A percentile compares a stretch with the other conserved stretches of the same genome.
Evolutionary conservation across 2,113 vertebrate species (phyloP).

Genomic region (Alexandromys fortis): DNA sequence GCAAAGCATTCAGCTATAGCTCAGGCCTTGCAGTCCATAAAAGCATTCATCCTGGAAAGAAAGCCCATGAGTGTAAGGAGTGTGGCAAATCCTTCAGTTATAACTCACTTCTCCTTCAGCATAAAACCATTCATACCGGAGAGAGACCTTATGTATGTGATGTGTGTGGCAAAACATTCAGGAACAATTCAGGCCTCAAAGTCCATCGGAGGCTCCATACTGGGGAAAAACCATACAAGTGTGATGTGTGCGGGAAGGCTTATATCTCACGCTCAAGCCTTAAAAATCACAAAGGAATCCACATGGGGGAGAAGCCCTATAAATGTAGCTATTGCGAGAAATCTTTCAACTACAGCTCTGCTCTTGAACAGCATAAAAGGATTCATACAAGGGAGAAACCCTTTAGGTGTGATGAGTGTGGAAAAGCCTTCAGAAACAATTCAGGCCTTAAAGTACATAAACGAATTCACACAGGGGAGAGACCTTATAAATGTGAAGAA

Average conservation of each 20-base stretch:
- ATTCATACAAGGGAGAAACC: slow-evolving; percentile 82
- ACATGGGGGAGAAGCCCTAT: slow-evolving; percentile 81
- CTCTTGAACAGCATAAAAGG: slow-evolving; percentile 81
- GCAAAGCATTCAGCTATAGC: slow-evolving; percentile 84
- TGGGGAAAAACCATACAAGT: slow-evolving; percentile 83
- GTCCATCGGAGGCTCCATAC: slow-evolving; percentile 82
- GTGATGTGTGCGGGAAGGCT: slow-evolving; percentile 81
- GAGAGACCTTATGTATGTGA: slow-evolving; percentile 80
- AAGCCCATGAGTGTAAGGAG: slow-evolving; percentile 80
- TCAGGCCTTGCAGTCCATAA: slow-evolving; percentile 84
- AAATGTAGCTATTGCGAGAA: slow-evolving; percentile 82
- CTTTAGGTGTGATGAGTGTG: slow-evolving; percentile 82
- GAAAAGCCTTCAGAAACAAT: slow-evolving; percentile 83
- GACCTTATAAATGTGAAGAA: slow-evolving; percentile 83
- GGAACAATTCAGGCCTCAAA: slow-evolving; percentile 80
- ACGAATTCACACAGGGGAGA: slow-evolving; percentile 83
- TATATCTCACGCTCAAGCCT: slow-evolving; percentile 83
- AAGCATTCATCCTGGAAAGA: slow-evolving; percentile 82
- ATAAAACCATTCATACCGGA: slow-evolving; percentile 81
- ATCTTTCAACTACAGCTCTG: slow-evolving; percentile 80
- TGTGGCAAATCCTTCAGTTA: slow-evolving; percentile 81
- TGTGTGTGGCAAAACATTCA: slow-evolving; percentile 83
- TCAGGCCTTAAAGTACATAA: slow-evolving; percentile 83
- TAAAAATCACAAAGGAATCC: slow-evolving; percentile 83
- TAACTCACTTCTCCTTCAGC: slow-evolving; percentile 79